Percentiles rank a stretch among this genome's conserved stretches.
Evolutionary conservation across 2,113 vertebrate species (phyloP).

Genomic region (Sakesphorus luctuosus): DNA sequence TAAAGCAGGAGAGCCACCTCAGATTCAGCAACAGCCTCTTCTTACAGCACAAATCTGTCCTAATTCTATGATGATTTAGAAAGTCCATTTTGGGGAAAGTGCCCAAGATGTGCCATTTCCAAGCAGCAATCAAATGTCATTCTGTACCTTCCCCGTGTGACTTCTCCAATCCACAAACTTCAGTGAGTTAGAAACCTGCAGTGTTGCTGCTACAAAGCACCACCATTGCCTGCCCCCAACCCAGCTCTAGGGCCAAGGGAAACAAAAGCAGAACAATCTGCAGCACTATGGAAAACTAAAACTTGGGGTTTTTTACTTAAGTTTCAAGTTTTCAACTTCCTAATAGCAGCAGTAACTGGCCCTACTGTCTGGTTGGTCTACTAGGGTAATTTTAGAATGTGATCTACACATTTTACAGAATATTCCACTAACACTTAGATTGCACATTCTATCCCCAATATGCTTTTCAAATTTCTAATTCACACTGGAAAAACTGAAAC

Average conservation of each 20-base stretch:
- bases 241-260: background rate
- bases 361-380: background rate
- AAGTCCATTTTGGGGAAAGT: background rate
- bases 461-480: background rate
- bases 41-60: background rate
- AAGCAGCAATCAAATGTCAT: background rate
- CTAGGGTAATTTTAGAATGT: background rate
- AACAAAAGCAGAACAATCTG: background rate
- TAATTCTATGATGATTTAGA: background rate
- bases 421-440: background rate
- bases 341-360: background rate
- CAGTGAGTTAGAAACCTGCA: background rate
- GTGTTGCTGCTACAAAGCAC: background rate
- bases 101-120: background rate
- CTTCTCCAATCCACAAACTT: background rate
- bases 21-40: background rate
- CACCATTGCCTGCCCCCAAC: background rate
- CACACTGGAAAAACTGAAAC: background rate
- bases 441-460: rapidly evolving
- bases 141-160: background rate
- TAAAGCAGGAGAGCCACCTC: background rate
- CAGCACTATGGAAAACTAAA: background rate
- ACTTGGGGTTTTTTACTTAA: background rate
- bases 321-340: background rate
- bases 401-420: background rate